Percentiles rank a stretch among this genome's conserved stretches.
phyloP scores from a whole-genome alignment of 2,113 vertebrate genomes.

The Lampris megalopsis region DNA sequence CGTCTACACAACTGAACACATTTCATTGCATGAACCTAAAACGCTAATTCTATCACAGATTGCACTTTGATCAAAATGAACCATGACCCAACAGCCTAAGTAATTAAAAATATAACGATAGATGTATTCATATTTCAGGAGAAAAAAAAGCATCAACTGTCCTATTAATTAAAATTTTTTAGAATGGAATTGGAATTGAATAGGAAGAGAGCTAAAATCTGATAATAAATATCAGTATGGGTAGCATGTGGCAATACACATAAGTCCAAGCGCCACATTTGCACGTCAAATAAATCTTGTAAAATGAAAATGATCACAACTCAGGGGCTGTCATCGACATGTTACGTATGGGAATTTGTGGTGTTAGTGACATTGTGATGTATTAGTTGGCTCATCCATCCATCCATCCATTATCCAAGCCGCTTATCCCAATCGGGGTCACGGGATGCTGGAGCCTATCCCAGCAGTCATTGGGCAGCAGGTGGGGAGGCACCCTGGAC shows the following conservation, averaged over 20 bases:
- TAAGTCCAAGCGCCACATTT: neutral
- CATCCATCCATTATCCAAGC: no score
- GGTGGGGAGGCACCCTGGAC: no score
- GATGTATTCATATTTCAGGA: slow-evolving; percentile 1
- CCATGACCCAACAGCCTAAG: slow-evolving; percentile 2
- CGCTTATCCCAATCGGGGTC: no score
- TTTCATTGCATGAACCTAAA: slow-evolving; percentile 6
- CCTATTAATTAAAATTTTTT: neutral
- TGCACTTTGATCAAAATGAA: neutral
- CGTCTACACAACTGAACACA: slow-evolving; percentile 1
- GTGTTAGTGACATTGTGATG: neutral
- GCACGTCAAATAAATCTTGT: slow-evolving; percentile 3
- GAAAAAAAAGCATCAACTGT: neutral
- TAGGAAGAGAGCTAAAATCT: neutral
- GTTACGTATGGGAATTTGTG: neutral
- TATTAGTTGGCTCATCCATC: no score
- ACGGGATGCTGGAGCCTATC: no score
- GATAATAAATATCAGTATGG: neutral
- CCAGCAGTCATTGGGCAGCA: no score
- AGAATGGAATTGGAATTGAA: slow-evolving; percentile 7
- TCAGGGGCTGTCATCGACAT: slow-evolving; percentile 1
- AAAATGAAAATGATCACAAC: neutral
- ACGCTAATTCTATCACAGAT: neutral
- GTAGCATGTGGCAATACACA: neutral
- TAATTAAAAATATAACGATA: neutral